Percentiles rank a stretch among this genome's conserved stretches.
Evolutionary conservation across 2,113 vertebrate genomes (phyloP).

Genomic region (Neolamprologus longior): DNA sequence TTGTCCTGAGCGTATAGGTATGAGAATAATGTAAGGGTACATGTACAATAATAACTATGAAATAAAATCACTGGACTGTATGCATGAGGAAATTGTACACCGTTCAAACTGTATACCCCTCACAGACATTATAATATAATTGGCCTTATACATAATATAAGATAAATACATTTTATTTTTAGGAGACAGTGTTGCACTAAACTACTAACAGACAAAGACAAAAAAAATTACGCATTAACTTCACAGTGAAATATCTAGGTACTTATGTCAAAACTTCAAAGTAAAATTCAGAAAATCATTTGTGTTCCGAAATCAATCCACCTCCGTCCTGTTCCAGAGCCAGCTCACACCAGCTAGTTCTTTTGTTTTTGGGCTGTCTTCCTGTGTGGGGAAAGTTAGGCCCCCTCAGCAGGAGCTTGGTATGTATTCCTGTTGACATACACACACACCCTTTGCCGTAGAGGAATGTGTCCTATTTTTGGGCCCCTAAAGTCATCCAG

Average conservation of each 20-base stretch:
- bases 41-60: not conserved
- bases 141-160: not conserved
- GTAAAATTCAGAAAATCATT: not conserved
- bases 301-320: not conserved
- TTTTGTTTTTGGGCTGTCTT: slow-evolving; percentile 32
- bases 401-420: slow-evolving; percentile 47
- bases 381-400: slow-evolving; percentile 35
- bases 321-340: not conserved
- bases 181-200: not conserved
- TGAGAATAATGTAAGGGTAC: not conserved
- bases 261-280: not conserved
- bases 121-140: not conserved
- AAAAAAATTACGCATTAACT: not conserved
- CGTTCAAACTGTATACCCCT: not conserved
- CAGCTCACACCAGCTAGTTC: not conserved
- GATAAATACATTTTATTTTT: not conserved
- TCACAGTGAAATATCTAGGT: not conserved
- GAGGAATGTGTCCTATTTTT: slow-evolving; percentile 58
- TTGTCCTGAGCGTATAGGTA: not conserved
- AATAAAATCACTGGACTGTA: not conserved
- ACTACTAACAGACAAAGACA: not conserved
- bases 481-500: slow-evolving; percentile 39
- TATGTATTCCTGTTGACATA: slow-evolving; percentile 54
- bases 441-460: slow-evolving; percentile 25
- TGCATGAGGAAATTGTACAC: not conserved